Conservation (phyloP, 2,113 vertebrate genomes). For the Xyrauchen texanus region DNA sequence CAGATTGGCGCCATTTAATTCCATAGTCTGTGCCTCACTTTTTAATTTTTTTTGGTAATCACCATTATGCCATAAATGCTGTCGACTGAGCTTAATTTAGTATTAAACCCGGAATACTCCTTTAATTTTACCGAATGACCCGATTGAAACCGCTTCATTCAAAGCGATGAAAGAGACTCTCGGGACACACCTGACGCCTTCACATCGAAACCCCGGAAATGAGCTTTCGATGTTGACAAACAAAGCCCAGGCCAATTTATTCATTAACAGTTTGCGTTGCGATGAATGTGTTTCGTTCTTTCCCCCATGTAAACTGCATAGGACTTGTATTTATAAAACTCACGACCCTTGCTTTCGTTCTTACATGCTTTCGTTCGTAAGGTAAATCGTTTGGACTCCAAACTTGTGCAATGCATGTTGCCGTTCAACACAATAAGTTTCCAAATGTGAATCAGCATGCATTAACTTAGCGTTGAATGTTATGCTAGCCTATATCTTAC, state of each 20-base stretch:
- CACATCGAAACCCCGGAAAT: conserved; percentile 23
- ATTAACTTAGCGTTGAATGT: not conserved
- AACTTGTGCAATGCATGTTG: not conserved
- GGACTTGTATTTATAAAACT: not conserved
- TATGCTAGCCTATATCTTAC: conserved; percentile 32
- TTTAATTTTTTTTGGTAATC: too few species aligned
- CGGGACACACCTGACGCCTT: not conserved
- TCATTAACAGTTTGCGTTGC: not conserved
- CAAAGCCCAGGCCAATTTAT: not conserved
- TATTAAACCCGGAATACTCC: too few species aligned
- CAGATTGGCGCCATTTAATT: too few species aligned
- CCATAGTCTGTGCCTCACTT: too few species aligned
- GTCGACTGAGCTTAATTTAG: too few species aligned
- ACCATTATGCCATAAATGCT: too few species aligned
- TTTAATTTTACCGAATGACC: too few species aligned
- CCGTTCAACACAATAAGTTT: not conserved
- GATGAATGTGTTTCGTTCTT: not conserved
- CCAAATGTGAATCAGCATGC: not conserved
- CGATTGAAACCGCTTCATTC: too few species aligned
- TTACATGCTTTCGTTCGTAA: not conserved
- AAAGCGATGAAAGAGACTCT: not conserved
- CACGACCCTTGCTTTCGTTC: too few species aligned
- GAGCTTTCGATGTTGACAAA: conserved; percentile 15
- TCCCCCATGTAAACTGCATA: not conserved
- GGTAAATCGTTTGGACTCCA: not conserved